Base-by-base conservation (phyloP, 2,113 vertebrate genomes). In the Prochilodus magdalenae region DNA sequence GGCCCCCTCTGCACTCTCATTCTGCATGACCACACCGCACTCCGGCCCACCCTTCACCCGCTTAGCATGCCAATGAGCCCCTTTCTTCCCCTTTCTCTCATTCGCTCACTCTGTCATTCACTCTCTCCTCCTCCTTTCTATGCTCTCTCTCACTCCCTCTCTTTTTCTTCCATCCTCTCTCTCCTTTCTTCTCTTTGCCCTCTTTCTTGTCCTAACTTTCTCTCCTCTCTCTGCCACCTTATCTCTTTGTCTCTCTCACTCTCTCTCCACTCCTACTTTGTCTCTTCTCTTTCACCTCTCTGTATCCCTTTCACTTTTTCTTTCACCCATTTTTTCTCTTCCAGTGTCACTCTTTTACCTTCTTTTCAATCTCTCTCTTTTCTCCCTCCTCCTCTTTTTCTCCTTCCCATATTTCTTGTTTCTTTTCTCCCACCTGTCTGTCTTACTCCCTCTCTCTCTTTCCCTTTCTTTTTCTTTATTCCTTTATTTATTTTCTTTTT, bases 1-100 rank as follows among this genome's bases (percentile, higher is more conserved):
- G 53, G 57, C 55, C 69, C 49, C 65, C 81, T 76, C 80, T 75
- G 22, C 62, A 36, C 69, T 80, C 77, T 80, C 60, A 83, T 83
- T 76, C 84, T 80, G 84, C 84, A 83, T 77, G 81, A 51, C 77
- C 85, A 77, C 59, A 73, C 77, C 73, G 81, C 73, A 44, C 44
- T 73, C 81, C 27, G 49, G 62, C 77, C 79, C 80, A 82, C 77
- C 51, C 27, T 55, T 24, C 26, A 33, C 63, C 84, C 72, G 84
- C 51, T 75, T 60, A 75, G 80, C 72, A 86, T 83, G 60, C 73
- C 77, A 77, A 80, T 80, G 59, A 75, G 77, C 40, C 40, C 40
- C 40, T 10, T 44, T 44, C 40, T 44, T n/a, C 60, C 71, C 18
- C 44, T 47, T 75, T 12, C 12, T 7, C 27, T 15, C 11, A 16